A percentile compares a stretch with the other conserved stretches of the same genome.
Conservation (phyloP, 2,888 invertebrate species). For the Stenoptilia bipunctidactyla region DNA sequence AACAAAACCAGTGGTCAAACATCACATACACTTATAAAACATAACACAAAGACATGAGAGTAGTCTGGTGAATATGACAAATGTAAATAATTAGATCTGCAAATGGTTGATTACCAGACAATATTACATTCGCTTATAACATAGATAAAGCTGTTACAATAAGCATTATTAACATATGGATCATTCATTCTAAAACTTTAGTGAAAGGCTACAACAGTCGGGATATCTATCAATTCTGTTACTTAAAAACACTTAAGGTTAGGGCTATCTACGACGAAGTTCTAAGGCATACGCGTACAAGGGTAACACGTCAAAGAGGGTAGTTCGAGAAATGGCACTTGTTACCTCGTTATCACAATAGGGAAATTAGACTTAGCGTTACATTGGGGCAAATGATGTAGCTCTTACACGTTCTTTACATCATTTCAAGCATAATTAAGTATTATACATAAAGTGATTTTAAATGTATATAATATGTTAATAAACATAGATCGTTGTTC, state of each 20-base stretch:
- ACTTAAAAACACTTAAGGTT: background rate
- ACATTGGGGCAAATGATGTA: constrained; percentile 22
- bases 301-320: constrained; percentile 4
- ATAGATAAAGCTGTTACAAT: too few species aligned
- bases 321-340: constrained; percentile 41
- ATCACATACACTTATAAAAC: too few species aligned
- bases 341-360: constrained; percentile 50
- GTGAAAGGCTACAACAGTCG: too few species aligned
- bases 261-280: background rate
- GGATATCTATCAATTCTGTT: too few species aligned
- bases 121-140: too few species aligned
- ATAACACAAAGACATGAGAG: too few species aligned
- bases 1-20: too few species aligned
- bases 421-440: background rate
- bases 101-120: too few species aligned
- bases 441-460: background rate
- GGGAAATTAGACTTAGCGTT: constrained; percentile 15
- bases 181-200: too few species aligned
- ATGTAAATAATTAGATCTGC: too few species aligned
- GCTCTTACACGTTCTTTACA: constrained; percentile 11
- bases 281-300: constrained; percentile 3
- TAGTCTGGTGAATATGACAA: too few species aligned
- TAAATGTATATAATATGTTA: background rate
- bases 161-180: too few species aligned
- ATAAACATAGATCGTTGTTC: constrained; percentile 13